A percentile compares a stretch with the other conserved stretches of the same genome.
phyloP scores from a whole-genome alignment of 2,888 invertebrate species.

The Lithophane ornitopus region DNA sequence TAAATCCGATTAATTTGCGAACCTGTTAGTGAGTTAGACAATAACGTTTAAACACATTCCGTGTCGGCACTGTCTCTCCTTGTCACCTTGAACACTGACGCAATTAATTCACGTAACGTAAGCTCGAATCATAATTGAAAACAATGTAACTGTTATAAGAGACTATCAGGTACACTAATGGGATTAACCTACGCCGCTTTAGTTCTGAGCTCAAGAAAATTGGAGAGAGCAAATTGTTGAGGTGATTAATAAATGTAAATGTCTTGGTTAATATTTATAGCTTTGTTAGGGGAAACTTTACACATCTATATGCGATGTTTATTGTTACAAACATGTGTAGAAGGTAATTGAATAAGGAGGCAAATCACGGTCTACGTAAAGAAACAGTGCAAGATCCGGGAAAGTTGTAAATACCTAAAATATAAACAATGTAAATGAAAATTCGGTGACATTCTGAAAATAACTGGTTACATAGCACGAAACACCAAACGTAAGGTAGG shows the following conservation, averaged over 20 bases:
- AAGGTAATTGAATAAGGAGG: conserved; percentile 32
- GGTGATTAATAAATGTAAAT: conserved; percentile 61
- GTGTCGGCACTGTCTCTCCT: conserved; percentile 75
- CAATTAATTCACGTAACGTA: conserved; percentile 76
- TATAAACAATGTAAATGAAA: conserved; percentile 2
- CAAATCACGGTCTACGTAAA: conserved; percentile 1
- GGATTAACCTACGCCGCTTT: conserved; percentile 46
- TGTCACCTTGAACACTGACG: conserved; percentile 69
- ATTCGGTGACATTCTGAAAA: background rate
- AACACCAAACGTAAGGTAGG: background rate
- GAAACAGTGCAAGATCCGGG: conserved; percentile 16
- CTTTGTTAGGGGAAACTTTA: conserved; percentile 35
- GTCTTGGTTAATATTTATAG: conserved; percentile 45
- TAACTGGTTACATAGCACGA: background rate
- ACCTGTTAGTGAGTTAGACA: conserved; percentile 81
- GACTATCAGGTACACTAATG: conserved; percentile 43
- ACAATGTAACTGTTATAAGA: conserved; percentile 55
- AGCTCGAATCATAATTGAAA: conserved; percentile 75
- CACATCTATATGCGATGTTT: conserved; percentile 6
- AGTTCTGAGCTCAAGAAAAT: conserved; percentile 37
- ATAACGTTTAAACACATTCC: conserved; percentile 83
- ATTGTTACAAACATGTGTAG: conserved; percentile 25
- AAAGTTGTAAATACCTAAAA: background rate
- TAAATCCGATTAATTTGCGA: conserved; percentile 85
- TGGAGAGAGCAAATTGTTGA: conserved; percentile 47